Base-by-base conservation (phyloP, 2,113 vertebrate genomes). In the Calidris pygmaea region DNA sequence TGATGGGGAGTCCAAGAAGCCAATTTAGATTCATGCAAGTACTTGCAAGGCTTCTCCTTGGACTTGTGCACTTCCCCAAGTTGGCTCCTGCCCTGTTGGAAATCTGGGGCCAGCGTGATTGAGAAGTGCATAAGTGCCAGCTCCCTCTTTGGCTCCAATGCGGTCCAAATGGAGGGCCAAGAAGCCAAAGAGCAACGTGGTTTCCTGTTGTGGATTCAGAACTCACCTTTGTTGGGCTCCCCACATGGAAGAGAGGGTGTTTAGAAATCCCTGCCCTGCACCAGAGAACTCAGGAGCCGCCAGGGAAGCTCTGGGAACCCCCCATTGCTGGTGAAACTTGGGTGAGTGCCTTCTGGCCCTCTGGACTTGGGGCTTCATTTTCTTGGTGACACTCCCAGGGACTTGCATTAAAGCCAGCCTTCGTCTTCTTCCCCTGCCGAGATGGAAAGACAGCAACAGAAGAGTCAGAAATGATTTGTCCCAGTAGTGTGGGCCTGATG, bases 401-500 rank as follows among this genome's bases (percentile, higher is more conserved):
- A 23, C 30, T n/a, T n/a, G 18, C 37, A 5, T 12, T 17, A 9
- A 47, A 71, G 18, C 9, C 56, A 48, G 47, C 1, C 37, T 21
- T 55, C 53, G 18, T 55, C 6, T 19, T 55, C 12, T 58, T 20
- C 45, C 34, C 18, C 8, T 39, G 41, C 30, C 27, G 62, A 8
- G 39, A 6, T 10, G 35, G 56, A 82, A 52, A 13, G 0, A 0
- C 82, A 45, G 81, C 48, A 39, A 5, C 20, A 52, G 58, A 10
- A 47, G 26, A 23, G 53, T 19, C n/a, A 62, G 63, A 34, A 53
- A 2, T 0, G 10, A 73, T 20, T 81, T 12, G 1, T 21, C 60
- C 6, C 68, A 12, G 32, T 5, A 34, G 55, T 1, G 0, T 15
- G 24, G 52, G 26, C 17, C 3, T 4, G 35, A 3, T n/a, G 30